Base-by-base conservation (phyloP, 2,113 vertebrate species). In the Heliornis fulica region DNA sequence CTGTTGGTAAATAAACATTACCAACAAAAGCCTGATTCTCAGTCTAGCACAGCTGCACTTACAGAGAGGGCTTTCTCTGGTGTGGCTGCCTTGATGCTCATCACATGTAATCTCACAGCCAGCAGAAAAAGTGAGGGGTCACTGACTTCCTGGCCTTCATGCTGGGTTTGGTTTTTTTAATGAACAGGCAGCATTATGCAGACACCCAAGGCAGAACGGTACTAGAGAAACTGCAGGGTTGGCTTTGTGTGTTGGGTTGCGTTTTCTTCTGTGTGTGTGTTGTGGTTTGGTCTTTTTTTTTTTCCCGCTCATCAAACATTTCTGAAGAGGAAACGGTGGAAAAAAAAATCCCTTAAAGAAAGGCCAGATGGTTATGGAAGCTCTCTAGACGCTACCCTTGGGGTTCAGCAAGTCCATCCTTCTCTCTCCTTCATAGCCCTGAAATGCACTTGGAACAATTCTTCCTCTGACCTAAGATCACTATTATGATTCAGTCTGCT, bases 1-100 rank as follows among this genome's bases (percentile, higher is more conserved):
- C 82, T 76, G 70, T 53, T 83, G 53, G 61, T 82, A 94, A 94
- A 91, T 76, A 97, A 93, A 91, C 61, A 79, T 48, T 51, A 76
- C 22, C 45, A 85, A 93, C 82, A 97, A 90, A 90, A 90, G 78
- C 53, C 43, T 61, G 43, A 10, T 69, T 82, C 76, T 90, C 51
- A n/a, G n/a, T n/a, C 87, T 25, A 51, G 53, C 15, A 7, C 94
- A 91, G 95, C 90, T 96, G 94, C 53, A 56, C 57, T 83, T 64
- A 56, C 34, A 94, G 51, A 87, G 60, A 63, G 22, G 4, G 81
- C 51, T 51, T 87, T 90, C 60, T 84, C 29, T 61, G 76, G 28
- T 26, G 38, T 28, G 36, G 19, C 25, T 69, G 43, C 12, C 85
- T 79, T 26, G 15, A 71, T 51, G 68, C 36, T 45, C 76, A 46